Base-by-base conservation (phyloP, 2,888 invertebrate species). In the Apantesis nais region DNA sequence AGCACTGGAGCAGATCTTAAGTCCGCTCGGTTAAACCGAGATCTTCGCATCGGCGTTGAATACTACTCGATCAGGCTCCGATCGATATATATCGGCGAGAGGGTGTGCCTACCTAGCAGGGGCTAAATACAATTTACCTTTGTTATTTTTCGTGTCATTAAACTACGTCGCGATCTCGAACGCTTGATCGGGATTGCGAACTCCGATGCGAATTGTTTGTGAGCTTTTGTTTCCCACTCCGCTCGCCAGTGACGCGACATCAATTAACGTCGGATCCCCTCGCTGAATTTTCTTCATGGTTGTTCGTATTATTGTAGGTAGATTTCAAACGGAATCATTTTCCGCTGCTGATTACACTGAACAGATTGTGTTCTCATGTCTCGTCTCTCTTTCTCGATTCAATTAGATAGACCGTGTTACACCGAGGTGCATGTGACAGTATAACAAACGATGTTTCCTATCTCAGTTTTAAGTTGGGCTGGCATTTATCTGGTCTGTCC, bases 81-180 rank as follows among this genome's bases (percentile, higher is more conserved):
- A 90, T 94, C 93, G 89, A 93, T 94, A 92, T 94, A 92, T 90
- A 89, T 89, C 85, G 86, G 86, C 86, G 83, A 82, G 86, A 86
- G 90, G 89, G 89, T 86, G 88, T 88, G 90, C 91, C 91, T 91
- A 91, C 91, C 88, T 90, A 90, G 87, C 86, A 88, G 89, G 85
- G 90, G 91, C 92, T 94, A 93, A 94, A 94, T 94, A 94, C 94
- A 95, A 95, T 95, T 95, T 94, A 94, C 95, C 94, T 94, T 94
- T 94, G 95, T 95, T 95, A 95, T 95, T 95, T 95, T 94, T 95
- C 95, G 94, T 94, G 93, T 95, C 95, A 95, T 95, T 95, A 94
- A 95, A 94, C 93, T 94, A 93, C 93, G 94, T 93, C 91, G 93
- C 93, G 93, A 94, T 94, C 93, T 90, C 90, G 90, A 93, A 92